phyloP scores from a whole-genome alignment of 2,888 invertebrate species.

The Andrena trimmerana region DNA sequence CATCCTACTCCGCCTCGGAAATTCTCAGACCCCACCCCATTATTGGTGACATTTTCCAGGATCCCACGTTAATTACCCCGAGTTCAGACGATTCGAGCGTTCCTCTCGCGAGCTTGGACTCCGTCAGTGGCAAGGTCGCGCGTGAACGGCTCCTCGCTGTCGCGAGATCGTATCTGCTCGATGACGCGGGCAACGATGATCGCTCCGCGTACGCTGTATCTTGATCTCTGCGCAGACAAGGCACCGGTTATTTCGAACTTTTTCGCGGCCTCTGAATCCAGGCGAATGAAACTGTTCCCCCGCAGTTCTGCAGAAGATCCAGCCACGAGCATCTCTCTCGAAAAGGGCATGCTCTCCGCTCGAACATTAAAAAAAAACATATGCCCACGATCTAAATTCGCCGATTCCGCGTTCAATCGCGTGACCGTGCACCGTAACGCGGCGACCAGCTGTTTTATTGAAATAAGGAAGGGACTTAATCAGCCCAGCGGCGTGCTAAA shows the following conservation, averaged over 20 bases:
- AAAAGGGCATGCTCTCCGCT: neutral
- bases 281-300: neutral
- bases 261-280: slow-evolving; percentile 23
- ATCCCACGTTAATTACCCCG: slow-evolving; percentile 64
- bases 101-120: slow-evolving; percentile 43
- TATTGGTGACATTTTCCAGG: slow-evolving; percentile 4
- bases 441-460: slow-evolving; percentile 5
- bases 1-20: too few species aligned
- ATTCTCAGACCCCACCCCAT: neutral
- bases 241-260: slow-evolving; percentile 55
- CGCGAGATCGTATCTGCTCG: slow-evolving; percentile 70
- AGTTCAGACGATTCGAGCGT: slow-evolving; percentile 42
- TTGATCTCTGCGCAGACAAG: slow-evolving; percentile 57
- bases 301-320: neutral
- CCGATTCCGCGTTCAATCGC: neutral
- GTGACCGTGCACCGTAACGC: neutral
- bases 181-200: slow-evolving; percentile 71
- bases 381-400: neutral
- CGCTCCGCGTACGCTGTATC: slow-evolving; percentile 51
- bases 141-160: slow-evolving; percentile 67
- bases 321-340: neutral
- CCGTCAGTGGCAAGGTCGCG: slow-evolving; percentile 64
- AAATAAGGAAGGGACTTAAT: slow-evolving; percentile 29
- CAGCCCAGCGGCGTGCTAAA: slow-evolving; percentile 24
- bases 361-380: too few species aligned